Conservation (phyloP, 2,888 invertebrate genomes). For the Parnassius apollo region DNA sequence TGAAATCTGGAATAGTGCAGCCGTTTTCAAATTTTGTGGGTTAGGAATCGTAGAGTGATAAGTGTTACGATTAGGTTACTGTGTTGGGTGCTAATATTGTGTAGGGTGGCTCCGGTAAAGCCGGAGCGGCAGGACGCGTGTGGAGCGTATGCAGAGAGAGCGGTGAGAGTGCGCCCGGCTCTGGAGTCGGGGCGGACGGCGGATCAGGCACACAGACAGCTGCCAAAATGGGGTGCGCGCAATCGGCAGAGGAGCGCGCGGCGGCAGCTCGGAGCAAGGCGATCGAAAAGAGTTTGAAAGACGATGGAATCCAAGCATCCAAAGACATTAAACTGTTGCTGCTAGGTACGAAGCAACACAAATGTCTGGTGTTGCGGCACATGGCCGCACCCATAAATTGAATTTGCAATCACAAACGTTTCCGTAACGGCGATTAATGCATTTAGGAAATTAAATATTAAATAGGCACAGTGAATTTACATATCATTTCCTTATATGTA, state of each 20-base stretch:
- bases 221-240: slow-evolving; percentile 97
- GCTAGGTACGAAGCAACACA: slow-evolving; percentile 86
- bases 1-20: slow-evolving; percentile 43
- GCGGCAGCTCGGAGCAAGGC: slow-evolving; percentile 97
- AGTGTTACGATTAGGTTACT: slow-evolving; percentile 74
- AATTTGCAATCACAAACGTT: slow-evolving; percentile 35
- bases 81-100: slow-evolving; percentile 69
- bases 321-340: slow-evolving; percentile 99
- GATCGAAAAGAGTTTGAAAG: slow-evolving; percentile 98
- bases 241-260: slow-evolving; percentile 99
- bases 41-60: slow-evolving; percentile 52
- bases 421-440: slow-evolving; percentile 20
- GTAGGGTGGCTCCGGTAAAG: slow-evolving; percentile 72
- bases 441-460: slow-evolving; percentile 1
- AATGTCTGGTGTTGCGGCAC: slow-evolving; percentile 27
- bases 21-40: slow-evolving; percentile 35
- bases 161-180: slow-evolving; percentile 83
- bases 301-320: slow-evolving; percentile 98
- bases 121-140: slow-evolving; percentile 72
- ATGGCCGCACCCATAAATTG: slow-evolving; percentile 69
- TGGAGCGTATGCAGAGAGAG: slow-evolving; percentile 78
- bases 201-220: slow-evolving; percentile 75
- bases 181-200: slow-evolving; percentile 78
- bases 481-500: background rate
- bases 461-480: background rate